These are phyloP conservation scores for Dreissena rostriformis DNA, from an alignment of 1,140 invertebrate species.

Conservation along the genomic window DNA sequence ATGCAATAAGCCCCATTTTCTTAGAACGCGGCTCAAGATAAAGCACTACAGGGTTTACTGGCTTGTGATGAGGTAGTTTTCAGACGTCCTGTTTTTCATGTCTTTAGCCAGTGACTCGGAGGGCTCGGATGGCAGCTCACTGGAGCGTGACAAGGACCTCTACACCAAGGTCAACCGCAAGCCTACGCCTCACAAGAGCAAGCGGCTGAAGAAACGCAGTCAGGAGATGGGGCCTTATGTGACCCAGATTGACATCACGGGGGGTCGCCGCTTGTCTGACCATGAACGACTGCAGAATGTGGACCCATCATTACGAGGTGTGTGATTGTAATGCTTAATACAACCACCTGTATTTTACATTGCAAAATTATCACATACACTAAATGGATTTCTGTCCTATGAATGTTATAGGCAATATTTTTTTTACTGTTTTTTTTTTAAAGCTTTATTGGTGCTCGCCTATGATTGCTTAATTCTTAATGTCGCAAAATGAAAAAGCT, in stretches of 20 bases:
- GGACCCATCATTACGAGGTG: slow-evolving; percentile 27
- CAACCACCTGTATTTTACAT: not conserved
- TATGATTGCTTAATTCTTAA: too few species aligned
- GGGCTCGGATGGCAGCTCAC: slow-evolving; percentile 90
- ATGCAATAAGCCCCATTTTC: too few species aligned
- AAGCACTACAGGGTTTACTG: too few species aligned
- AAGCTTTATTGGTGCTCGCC: too few species aligned
- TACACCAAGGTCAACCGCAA: slow-evolving; percentile 85
- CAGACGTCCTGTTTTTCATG: too few species aligned
- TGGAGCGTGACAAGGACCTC: slow-evolving; percentile 88
- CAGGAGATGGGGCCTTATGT: slow-evolving; percentile 29
- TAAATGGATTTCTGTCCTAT: too few species aligned
- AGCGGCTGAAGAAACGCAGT: slow-evolving; percentile 79
- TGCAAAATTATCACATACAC: not conserved
- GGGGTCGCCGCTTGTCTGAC: slow-evolving; percentile 17
- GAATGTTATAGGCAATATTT: too few species aligned
- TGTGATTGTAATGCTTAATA: not conserved
- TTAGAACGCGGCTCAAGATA: too few species aligned
- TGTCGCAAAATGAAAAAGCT: too few species aligned
- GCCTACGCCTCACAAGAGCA: slow-evolving; percentile 89
- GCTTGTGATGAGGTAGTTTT: too few species aligned
- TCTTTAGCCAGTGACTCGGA: too few species aligned
- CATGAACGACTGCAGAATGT: slow-evolving; percentile 25
- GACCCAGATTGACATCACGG: slow-evolving; percentile 38
- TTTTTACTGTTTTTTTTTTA: too few species aligned